Percentiles rank a stretch among this genome's conserved stretches.
Conservation (phyloP, 2,113 vertebrate genomes). For the Clupea harengus region DNA sequence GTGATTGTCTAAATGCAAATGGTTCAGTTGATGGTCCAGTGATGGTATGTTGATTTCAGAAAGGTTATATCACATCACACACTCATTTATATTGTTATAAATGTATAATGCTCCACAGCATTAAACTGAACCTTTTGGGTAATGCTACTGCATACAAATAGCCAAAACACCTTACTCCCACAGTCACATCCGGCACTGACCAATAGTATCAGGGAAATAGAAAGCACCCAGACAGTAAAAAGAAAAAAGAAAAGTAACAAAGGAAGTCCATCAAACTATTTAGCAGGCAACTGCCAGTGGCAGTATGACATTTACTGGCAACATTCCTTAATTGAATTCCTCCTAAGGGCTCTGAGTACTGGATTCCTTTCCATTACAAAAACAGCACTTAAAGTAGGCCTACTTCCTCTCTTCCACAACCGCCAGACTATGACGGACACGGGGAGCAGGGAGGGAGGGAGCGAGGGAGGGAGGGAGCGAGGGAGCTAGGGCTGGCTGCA, state of each 20-base stretch:
- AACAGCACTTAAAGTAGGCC: not conserved
- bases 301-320: not conserved
- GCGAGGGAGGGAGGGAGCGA: not conserved
- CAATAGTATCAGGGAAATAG: no score
- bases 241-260: not conserved
- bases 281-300: not conserved
- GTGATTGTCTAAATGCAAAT: not conserved
- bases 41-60: not conserved
- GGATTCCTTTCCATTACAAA: not conserved
- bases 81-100: not conserved
- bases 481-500: not conserved
- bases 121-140: no score
- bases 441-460: not conserved
- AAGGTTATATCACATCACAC: not conserved
- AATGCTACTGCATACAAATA: no score
- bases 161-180: no score
- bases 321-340: constrained; percentile 7
- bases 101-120: not conserved
- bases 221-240: not conserved
- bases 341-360: not conserved
- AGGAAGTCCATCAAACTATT: not conserved
- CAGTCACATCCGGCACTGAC: no score
- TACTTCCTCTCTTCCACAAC: not conserved
- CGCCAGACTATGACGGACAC: not conserved
- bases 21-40: not conserved